Conservation (phyloP, 2,113 vertebrate species). For the Xiphophorus hellerii region DNA sequence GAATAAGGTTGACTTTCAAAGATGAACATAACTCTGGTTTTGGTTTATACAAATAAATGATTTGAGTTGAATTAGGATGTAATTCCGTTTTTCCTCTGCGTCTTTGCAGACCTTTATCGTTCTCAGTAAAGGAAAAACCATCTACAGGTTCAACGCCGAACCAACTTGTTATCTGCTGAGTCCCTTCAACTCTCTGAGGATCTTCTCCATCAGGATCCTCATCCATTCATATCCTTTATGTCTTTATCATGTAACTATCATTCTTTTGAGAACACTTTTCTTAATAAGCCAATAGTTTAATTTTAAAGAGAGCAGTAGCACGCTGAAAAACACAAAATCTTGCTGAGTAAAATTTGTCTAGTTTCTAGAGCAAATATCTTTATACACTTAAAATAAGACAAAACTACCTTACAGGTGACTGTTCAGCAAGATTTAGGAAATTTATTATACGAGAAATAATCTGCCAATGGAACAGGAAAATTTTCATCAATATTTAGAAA, state of each 20-base stretch:
- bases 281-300: not conserved
- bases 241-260: slow-evolving; percentile 66
- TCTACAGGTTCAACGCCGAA: slow-evolving; percentile 91
- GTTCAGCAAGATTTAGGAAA: too few relatives aligned
- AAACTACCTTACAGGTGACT: too few relatives aligned
- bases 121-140: slow-evolving; percentile 89
- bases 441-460: too few relatives aligned
- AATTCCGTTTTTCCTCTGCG: not conserved
- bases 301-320: too few relatives aligned
- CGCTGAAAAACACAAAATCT: too few relatives aligned
- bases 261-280: not conserved
- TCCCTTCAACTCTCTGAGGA: slow-evolving; percentile 85
- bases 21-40: not conserved
- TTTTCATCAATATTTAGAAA: too few relatives aligned
- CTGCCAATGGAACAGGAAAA: too few relatives aligned
- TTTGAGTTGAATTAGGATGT: not conserved
- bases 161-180: slow-evolving; percentile 88
- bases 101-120: slow-evolving; percentile 91
- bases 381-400: too few relatives aligned
- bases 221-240: slow-evolving; percentile 91
- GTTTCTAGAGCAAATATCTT: too few relatives aligned
- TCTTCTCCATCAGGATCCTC: slow-evolving; percentile 87
- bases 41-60: not conserved
- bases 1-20: not conserved
- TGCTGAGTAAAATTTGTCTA: too few relatives aligned